phyloP scores from a whole-genome alignment of 2,888 invertebrate species.

The Ormyrus rosae region DNA sequence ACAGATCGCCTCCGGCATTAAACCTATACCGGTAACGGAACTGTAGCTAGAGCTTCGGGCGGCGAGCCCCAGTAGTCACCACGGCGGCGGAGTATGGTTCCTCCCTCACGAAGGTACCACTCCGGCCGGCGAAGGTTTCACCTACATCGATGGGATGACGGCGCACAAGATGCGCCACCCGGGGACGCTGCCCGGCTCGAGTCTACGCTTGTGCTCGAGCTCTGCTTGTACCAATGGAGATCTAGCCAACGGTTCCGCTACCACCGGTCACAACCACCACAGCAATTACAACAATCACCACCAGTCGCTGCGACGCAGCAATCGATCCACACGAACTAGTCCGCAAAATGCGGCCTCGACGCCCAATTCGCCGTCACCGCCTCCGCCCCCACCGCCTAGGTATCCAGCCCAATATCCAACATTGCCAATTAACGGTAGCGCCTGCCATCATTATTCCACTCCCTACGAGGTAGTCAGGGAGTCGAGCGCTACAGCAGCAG shows the following conservation, averaged over 20 bases:
- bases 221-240: conserved; percentile 53
- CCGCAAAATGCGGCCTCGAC: conserved; percentile 41
- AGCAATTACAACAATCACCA: conserved; percentile 15
- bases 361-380: conserved; percentile 56
- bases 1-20: conserved; percentile 73
- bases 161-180: conserved; percentile 78
- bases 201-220: conserved; percentile 58
- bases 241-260: conserved; percentile 42
- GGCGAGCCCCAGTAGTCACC: conserved; percentile 79
- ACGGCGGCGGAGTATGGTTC: conserved; percentile 83
- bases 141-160: conserved; percentile 84
- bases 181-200: conserved; percentile 73
- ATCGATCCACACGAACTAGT: conserved; percentile 52
- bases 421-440: conserved; percentile 69
- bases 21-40: conserved; percentile 92
- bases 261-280: conserved; percentile 39
- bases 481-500: not conserved
- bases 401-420: conserved; percentile 70
- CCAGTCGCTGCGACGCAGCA: conserved; percentile 58
- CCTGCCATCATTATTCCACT: conserved; percentile 69
- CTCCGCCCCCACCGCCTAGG: conserved; percentile 65
- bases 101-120: conserved; percentile 81
- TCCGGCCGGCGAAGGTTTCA: conserved; percentile 84
- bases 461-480: conserved; percentile 56
- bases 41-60: conserved; percentile 98